Evolutionary conservation across 2,888 invertebrate species (phyloP).

Genomic region (Anthoptus insignis): DNA sequence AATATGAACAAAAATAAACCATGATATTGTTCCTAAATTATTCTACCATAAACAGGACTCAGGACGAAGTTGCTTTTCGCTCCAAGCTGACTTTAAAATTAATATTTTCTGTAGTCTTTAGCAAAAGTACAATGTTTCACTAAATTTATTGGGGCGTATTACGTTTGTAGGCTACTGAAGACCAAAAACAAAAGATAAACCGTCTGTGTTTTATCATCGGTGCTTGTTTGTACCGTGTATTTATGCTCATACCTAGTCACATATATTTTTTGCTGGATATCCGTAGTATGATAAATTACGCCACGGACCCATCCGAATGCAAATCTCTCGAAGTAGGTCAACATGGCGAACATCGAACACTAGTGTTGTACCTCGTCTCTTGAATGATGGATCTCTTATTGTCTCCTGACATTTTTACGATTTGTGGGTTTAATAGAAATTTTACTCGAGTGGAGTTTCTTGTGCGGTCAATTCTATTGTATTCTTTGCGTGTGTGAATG

Average conservation of each 20-base stretch:
- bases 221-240: slow-evolving; percentile 42
- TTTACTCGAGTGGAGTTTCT: slow-evolving; percentile 66
- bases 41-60: slow-evolving; percentile 32
- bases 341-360: slow-evolving; percentile 69
- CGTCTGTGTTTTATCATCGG: slow-evolving; percentile 51
- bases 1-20: slow-evolving; percentile 6
- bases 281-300: slow-evolving; percentile 81
- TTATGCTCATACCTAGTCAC: slow-evolving; percentile 29
- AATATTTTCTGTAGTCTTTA: slow-evolving; percentile 33
- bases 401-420: slow-evolving; percentile 57
- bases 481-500: slow-evolving; percentile 54
- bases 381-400: slow-evolving; percentile 78
- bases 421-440: slow-evolving; percentile 53
- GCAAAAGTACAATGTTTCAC: slow-evolving; percentile 39
- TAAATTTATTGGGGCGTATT: slow-evolving; percentile 42
- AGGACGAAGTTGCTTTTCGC: slow-evolving; percentile 14
- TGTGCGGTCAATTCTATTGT: slow-evolving; percentile 63
- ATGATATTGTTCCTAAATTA: slow-evolving; percentile 22
- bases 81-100: slow-evolving; percentile 28
- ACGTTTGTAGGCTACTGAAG: slow-evolving; percentile 46
- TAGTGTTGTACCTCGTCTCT: slow-evolving; percentile 68
- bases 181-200: slow-evolving; percentile 55
- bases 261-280: slow-evolving; percentile 65
- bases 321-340: slow-evolving; percentile 84
- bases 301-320: slow-evolving; percentile 73